phyloP scores from a whole-genome alignment of 2,797 vertebrate species.

The Amniataba percoides region DNA sequence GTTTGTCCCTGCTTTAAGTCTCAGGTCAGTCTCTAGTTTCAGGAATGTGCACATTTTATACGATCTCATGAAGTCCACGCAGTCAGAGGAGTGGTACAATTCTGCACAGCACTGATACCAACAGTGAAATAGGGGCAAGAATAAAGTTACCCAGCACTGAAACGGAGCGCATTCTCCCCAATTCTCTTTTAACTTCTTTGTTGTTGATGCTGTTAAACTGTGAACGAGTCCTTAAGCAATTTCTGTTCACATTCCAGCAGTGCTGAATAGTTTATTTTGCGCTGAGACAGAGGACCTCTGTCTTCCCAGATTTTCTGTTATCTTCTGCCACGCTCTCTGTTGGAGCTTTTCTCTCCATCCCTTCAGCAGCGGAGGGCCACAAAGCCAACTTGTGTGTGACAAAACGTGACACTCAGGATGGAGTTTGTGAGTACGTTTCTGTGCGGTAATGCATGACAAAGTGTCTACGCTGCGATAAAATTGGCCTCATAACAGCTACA shows the following conservation, averaged over 20 bases:
- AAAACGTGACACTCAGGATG: slow-evolving; percentile 19
- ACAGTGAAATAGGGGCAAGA: slow-evolving; percentile 32
- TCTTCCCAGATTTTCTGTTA: slow-evolving; percentile 46
- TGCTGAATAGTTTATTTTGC: slow-evolving; percentile 60
- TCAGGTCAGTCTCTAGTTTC: neutral
- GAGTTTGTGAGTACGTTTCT: neutral
- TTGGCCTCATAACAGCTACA: neutral
- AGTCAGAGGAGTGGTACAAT: no score
- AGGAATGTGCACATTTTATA: neutral
- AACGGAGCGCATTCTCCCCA: slow-evolving; percentile 34
- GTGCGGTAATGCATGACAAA: neutral
- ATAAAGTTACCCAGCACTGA: slow-evolving; percentile 6
- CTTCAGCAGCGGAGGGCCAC: slow-evolving; percentile 25
- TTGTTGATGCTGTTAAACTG: slow-evolving; percentile 56
- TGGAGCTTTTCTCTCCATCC: slow-evolving; percentile 30
- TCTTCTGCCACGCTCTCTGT: slow-evolving; percentile 48
- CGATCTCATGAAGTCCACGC: no score
- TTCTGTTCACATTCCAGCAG: slow-evolving; percentile 43
- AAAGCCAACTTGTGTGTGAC: slow-evolving; percentile 24
- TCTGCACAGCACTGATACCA: neutral
- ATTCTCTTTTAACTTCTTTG: slow-evolving; percentile 32
- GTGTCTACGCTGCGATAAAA: slow-evolving; percentile 1
- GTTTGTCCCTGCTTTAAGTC: neutral
- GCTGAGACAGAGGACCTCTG: slow-evolving; percentile 40
- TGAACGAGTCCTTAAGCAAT: slow-evolving; percentile 40